A percentile compares a stretch with the other conserved stretches of the same genome.
Conservation (phyloP, 2,888 invertebrate species). For the Rhabditoides inermis region DNA sequence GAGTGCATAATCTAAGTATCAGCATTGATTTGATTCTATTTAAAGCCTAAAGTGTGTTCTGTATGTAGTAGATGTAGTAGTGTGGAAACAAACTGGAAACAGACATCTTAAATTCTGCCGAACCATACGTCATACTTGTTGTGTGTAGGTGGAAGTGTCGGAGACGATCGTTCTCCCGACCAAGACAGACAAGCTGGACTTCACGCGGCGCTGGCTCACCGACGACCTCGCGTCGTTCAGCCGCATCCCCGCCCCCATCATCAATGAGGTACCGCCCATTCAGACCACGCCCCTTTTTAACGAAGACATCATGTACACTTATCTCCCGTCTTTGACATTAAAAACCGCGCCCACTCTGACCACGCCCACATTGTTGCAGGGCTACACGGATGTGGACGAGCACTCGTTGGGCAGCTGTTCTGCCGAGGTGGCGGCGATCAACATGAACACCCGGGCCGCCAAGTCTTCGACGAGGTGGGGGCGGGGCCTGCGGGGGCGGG, state of each 20-base stretch:
- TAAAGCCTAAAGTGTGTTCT: too few relatives aligned
- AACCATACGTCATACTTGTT: too few relatives aligned
- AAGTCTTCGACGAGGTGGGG: too few relatives aligned
- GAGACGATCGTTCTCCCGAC: slow-evolving; percentile 46
- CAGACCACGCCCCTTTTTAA: background rate
- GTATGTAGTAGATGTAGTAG: too few relatives aligned
- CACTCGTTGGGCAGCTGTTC: slow-evolving; percentile 46
- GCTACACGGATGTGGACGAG: slow-evolving; percentile 35
- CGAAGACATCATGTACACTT: background rate
- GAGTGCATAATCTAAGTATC: too few relatives aligned
- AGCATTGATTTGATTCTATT: too few relatives aligned
- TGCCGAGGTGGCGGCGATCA: slow-evolving; percentile 51
- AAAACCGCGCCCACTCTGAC: background rate
- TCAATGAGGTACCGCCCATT: slow-evolving; percentile 4
- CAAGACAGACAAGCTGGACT: slow-evolving; percentile 48
- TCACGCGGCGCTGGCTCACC: slow-evolving; percentile 46
- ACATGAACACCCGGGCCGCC: too few relatives aligned
- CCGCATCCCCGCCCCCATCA: slow-evolving; percentile 20
- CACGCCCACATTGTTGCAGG: too few relatives aligned
- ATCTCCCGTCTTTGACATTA: background rate
- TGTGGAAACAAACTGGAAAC: too few relatives aligned
- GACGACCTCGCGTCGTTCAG: slow-evolving; percentile 37
- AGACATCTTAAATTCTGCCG: too few relatives aligned
- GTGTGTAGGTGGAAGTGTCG: slow-evolving; percentile 36
- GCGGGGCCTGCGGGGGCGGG: too few relatives aligned